A percentile compares a stretch with the other conserved stretches of the same genome.
These are phyloP conservation scores for Capra hircus DNA, from an alignment of 2,113 vertebrate genomes.

Conservation along the genomic window DNA sequence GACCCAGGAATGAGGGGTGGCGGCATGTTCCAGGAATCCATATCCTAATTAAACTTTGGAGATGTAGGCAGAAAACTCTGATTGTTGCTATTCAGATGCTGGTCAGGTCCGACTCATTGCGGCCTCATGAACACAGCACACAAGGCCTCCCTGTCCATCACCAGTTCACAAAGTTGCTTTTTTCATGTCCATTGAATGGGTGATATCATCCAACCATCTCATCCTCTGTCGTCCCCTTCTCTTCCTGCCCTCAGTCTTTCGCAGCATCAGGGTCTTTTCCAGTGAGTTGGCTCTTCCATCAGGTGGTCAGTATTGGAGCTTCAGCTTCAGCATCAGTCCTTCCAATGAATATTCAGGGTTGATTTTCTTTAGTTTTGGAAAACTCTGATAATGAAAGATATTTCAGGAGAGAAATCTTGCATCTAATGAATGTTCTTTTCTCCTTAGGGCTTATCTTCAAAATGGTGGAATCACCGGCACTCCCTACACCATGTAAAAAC, in stretches of 20 bases:
- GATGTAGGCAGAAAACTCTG: not conserved
- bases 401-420: not conserved
- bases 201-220: not conserved
- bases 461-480: constrained; percentile 81
- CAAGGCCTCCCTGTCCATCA: not conserved
- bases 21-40: not conserved
- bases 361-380: not conserved
- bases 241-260: not conserved
- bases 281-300: not conserved
- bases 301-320: not conserved
- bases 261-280: not conserved
- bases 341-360: not conserved
- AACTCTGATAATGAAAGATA: not conserved
- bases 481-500: constrained; percentile 81
- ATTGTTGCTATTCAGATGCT: not conserved
- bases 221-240: not conserved
- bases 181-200: not conserved
- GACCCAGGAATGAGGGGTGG: not conserved
- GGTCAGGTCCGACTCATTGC: not conserved
- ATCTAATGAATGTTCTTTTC: constrained; percentile 16
- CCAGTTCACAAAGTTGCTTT: not conserved
- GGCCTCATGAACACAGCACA: not conserved
- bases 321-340: not conserved
- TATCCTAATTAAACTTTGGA: not conserved
- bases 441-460: constrained; percentile 75